Evolutionary conservation across 2,888 invertebrate genomes (phyloP).

Genomic region (Macrosoma leucophasiata): DNA sequence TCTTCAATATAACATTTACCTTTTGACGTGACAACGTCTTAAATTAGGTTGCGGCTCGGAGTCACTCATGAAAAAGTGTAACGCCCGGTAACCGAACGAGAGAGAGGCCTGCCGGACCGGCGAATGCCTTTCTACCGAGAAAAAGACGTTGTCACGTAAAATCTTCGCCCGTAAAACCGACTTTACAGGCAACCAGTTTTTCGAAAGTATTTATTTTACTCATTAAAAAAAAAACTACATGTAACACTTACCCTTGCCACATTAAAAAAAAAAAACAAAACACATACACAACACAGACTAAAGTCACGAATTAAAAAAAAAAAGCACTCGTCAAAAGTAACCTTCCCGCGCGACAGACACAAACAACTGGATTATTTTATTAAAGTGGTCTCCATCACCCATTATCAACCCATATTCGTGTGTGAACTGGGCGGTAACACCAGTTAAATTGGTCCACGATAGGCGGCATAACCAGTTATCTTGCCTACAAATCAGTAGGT

Average conservation of each 20-base stretch:
- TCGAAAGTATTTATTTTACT: conserved; percentile 1
- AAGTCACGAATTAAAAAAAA: too few species aligned
- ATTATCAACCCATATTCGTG: conserved; percentile 64
- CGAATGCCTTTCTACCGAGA: too few species aligned
- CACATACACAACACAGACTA: conserved; percentile 15
- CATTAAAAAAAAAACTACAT: conserved; percentile 5
- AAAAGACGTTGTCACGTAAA: too few species aligned
- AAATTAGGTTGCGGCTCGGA: too few species aligned
- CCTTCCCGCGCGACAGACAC: conserved; percentile 38
- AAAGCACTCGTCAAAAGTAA: conserved; percentile 34
- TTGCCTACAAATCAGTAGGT: conserved; percentile 17
- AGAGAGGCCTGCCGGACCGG: too few species aligned
- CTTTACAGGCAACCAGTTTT: too few species aligned
- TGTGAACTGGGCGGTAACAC: conserved; percentile 55
- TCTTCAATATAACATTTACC: conserved; percentile 1
- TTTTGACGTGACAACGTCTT: too few species aligned
- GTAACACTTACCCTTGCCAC: conserved; percentile 4
- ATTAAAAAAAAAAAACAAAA: conserved; percentile 13
- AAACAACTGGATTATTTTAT: conserved; percentile 71
- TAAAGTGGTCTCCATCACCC: conserved; percentile 50
- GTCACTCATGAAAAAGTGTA: too few species aligned
- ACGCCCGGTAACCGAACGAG: too few species aligned
- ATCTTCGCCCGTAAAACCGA: too few species aligned
- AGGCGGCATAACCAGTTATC: conserved; percentile 1
- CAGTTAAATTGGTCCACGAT: conserved; percentile 25